phyloP scores from a whole-genome alignment of 2,888 invertebrate genomes.

The Macrosiphum euphorbiae region DNA sequence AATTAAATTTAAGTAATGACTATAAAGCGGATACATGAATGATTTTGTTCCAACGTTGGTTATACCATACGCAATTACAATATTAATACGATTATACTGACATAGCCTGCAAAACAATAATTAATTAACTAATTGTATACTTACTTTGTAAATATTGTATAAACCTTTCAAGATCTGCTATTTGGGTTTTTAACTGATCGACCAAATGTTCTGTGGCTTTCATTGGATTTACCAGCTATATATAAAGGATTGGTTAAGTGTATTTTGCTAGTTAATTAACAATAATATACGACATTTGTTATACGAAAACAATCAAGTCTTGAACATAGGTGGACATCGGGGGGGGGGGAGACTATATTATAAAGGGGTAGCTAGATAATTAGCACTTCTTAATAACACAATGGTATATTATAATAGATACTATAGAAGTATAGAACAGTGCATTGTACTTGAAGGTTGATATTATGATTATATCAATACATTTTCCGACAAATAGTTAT shows the following conservation, averaged over 20 bases:
- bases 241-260: background rate
- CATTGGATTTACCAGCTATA: slow-evolving; percentile 88
- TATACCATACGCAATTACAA: background rate
- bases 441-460: background rate
- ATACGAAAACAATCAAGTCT: background rate
- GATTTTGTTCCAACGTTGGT: background rate
- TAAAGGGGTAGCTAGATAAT: too few species aligned
- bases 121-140: slow-evolving; percentile 1
- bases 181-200: slow-evolving; percentile 94
- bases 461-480: background rate
- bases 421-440: background rate
- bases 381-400: background rate
- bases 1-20: background rate
- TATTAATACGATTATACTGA: background rate
- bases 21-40: background rate
- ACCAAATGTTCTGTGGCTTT: slow-evolving; percentile 98
- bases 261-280: background rate
- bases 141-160: slow-evolving; percentile 91
- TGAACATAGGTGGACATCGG: background rate
- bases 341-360: too few species aligned
- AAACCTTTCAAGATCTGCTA: slow-evolving; percentile 96
- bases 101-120: background rate
- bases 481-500: background rate
- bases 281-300: background rate
- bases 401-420: background rate